These are phyloP conservation scores for Mesocricetus auratus DNA, from an alignment of 2,113 vertebrate genomes.

Conservation along the genomic window DNA sequence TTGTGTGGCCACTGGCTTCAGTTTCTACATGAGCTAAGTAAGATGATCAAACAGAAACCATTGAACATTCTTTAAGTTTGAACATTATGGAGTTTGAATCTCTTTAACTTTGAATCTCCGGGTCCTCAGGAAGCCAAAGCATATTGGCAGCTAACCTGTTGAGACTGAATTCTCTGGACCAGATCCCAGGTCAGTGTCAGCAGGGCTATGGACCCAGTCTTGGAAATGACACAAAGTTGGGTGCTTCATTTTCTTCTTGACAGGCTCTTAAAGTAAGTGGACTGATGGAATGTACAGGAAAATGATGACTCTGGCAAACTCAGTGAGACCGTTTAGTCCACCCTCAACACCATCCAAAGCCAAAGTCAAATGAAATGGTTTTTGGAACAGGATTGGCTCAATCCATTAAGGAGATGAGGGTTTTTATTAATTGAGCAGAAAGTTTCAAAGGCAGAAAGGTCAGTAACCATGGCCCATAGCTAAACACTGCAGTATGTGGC, in stretches of 20 bases:
- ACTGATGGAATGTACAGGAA: slow-evolving; percentile 59
- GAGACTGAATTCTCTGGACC: slow-evolving; percentile 20
- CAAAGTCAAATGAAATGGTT: slow-evolving; percentile 77
- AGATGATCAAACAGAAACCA: slow-evolving; percentile 11
- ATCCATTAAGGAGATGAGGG: slow-evolving; percentile 77
- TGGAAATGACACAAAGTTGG: slow-evolving; percentile 7
- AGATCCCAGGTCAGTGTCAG: slow-evolving; percentile 29
- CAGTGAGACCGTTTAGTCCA: slow-evolving; percentile 6
- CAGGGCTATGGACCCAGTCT: background rate
- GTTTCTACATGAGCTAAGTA: slow-evolving; percentile 36
- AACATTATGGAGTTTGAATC: background rate
- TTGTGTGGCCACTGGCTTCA: slow-evolving; percentile 14
- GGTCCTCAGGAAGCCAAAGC: background rate
- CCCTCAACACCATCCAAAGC: slow-evolving; percentile 16
- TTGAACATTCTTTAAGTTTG: slow-evolving; percentile 13
- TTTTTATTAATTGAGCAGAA: slow-evolving; percentile 71
- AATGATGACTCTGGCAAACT: slow-evolving; percentile 67
- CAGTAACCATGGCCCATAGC: slow-evolving; percentile 39
- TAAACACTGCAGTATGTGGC: slow-evolving; percentile 17
- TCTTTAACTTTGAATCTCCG: slow-evolving; percentile 1
- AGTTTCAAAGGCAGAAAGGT: slow-evolving; percentile 73
- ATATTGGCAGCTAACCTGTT: slow-evolving; percentile 47
- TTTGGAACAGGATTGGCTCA: slow-evolving; percentile 73
- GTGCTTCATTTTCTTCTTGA: slow-evolving; percentile 58
- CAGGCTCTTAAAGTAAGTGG: slow-evolving; percentile 67